Evolutionary conservation across 2,113 vertebrate species (phyloP).

Genomic region (Synchiropus splendidus): DNA sequence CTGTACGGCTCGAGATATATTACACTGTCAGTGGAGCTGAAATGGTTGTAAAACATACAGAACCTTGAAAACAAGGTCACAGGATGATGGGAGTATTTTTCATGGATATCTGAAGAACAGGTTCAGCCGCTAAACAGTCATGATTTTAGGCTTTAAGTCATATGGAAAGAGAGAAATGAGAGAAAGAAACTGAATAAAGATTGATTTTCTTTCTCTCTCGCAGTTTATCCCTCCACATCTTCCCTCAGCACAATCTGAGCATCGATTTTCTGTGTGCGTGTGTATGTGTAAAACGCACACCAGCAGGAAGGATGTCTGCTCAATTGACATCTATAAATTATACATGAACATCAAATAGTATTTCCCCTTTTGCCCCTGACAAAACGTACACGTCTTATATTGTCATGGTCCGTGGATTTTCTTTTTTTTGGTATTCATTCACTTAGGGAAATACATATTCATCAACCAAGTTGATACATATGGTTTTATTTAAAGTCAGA

Average conservation of each 20-base stretch:
- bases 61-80: not conserved
- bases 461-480: no score
- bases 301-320: conserved; percentile 28
- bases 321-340: conserved; percentile 58
- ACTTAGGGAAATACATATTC: no score
- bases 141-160: not conserved
- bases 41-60: no score
- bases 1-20: no score
- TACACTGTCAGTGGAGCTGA: no score
- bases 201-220: conserved; percentile 38
- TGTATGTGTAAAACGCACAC: conserved; percentile 10
- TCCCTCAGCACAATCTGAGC: conserved; percentile 13
- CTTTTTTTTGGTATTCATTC: no score
- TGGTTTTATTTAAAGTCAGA: no score
- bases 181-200: conserved; percentile 33
- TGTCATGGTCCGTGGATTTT: no score
- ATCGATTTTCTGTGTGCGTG: conserved; percentile 32
- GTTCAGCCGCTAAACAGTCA: not conserved
- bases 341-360: conserved; percentile 44
- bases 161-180: conserved; percentile 5
- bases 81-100: no score
- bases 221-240: conserved; percentile 9
- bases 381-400: no score
- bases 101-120: not conserved
- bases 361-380: conserved; percentile 7